A percentile compares a stretch with the other conserved stretches of the same genome.
These are phyloP conservation scores for Lates calcarifer DNA, from an alignment of 2,113 vertebrate genomes.

Conservation along the genomic window DNA sequence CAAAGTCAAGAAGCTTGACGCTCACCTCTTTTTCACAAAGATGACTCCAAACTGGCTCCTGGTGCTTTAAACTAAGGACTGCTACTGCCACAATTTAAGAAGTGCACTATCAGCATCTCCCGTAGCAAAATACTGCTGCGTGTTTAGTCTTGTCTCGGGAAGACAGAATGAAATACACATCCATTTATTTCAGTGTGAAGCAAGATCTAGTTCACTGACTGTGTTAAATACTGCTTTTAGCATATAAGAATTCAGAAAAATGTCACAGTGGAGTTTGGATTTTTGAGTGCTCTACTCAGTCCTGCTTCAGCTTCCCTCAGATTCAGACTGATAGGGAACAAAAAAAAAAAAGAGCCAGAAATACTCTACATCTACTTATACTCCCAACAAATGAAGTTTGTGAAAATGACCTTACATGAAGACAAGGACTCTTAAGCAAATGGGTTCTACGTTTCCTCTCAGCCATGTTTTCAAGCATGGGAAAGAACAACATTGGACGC, in stretches of 20 bases:
- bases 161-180: neutral
- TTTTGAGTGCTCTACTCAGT: neutral
- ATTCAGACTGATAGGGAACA: neutral
- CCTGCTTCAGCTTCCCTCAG: neutral
- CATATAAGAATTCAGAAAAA: neutral
- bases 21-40: slow-evolving; percentile 45
- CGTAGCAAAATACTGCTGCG: slow-evolving; percentile 18
- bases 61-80: slow-evolving; percentile 54
- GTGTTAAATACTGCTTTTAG: neutral
- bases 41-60: slow-evolving; percentile 54
- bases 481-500: slow-evolving; percentile 22
- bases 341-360: slow-evolving; percentile 1
- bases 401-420: slow-evolving; percentile 28
- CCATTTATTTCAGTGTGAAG: neutral
- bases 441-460: slow-evolving; percentile 19
- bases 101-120: slow-evolving; percentile 72
- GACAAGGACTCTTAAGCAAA: slow-evolving; percentile 32
- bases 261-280: neutral
- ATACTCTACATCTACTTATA: neutral
- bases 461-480: slow-evolving; percentile 4
- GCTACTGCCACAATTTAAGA: slow-evolving; percentile 30
- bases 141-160: slow-evolving; percentile 44
- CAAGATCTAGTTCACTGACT: slow-evolving; percentile 3
- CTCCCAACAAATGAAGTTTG: slow-evolving; percentile 17
- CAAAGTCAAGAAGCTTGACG: slow-evolving; percentile 78